Evolutionary conservation across 2,888 invertebrate genomes (phyloP).

Genomic region (Leptopilina myrica): DNA sequence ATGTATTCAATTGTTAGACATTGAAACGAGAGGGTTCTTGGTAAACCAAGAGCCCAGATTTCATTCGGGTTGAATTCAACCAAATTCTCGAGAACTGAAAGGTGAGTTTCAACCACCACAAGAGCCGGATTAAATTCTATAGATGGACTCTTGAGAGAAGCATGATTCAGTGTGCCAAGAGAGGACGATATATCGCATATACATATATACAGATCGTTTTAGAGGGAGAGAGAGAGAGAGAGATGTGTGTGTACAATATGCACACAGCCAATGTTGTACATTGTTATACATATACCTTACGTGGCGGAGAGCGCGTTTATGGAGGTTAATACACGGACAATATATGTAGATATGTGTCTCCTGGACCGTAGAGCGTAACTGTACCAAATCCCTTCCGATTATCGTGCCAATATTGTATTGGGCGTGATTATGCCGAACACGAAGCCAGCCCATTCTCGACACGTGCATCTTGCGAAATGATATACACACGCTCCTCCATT

Average conservation of each 20-base stretch:
- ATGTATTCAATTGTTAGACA: slow-evolving; percentile 20
- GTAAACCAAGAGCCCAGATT: slow-evolving; percentile 29
- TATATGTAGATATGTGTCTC: slow-evolving; percentile 36
- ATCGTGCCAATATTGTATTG: slow-evolving; percentile 71
- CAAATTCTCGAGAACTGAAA: slow-evolving; percentile 37
- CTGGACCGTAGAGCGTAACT: slow-evolving; percentile 35
- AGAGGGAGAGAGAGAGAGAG: neutral
- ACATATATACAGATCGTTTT: slow-evolving; percentile 24
- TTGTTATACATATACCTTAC: neutral
- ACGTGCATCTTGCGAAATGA: slow-evolving; percentile 27
- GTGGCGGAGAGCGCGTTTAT: slow-evolving; percentile 37
- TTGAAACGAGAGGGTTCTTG: slow-evolving; percentile 28
- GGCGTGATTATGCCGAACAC: slow-evolving; percentile 64
- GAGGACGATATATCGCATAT: slow-evolving; percentile 15
- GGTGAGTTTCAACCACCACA: slow-evolving; percentile 33
- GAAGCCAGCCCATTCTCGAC: slow-evolving; percentile 56
- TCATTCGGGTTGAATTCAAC: slow-evolving; percentile 23
- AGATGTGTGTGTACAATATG: slow-evolving; percentile 19
- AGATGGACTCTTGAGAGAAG: slow-evolving; percentile 40
- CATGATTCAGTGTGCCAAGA: slow-evolving; percentile 24
- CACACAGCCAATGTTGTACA: neutral
- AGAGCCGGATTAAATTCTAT: slow-evolving; percentile 36
- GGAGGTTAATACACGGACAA: slow-evolving; percentile 27
- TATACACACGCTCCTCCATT: too few species aligned
- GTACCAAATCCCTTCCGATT: slow-evolving; percentile 58